Percentiles rank a stretch among this genome's conserved stretches.
Evolutionary conservation across 2,888 invertebrate genomes (phyloP).

Genomic region (Iselma pallidipennis): DNA sequence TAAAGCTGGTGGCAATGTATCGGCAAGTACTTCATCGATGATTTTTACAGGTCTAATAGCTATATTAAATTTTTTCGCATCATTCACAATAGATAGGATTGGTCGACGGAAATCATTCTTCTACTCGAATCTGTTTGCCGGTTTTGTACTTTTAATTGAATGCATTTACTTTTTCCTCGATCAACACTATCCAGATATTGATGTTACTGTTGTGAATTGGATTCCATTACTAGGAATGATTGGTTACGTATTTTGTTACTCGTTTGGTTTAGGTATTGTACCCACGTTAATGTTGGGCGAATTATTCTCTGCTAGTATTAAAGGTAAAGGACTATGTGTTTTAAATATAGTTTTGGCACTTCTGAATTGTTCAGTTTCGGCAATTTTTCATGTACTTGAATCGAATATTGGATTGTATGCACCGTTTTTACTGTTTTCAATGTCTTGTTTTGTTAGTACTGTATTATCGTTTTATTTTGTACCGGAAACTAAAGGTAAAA

Average conservation of each 20-base stretch:
- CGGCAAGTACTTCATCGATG: slow-evolving; percentile 40
- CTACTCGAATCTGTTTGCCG: slow-evolving; percentile 34
- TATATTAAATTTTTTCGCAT: slow-evolving; percentile 30
- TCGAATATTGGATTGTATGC: slow-evolving; percentile 41
- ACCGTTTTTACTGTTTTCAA: slow-evolving; percentile 44
- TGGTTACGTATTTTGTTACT: slow-evolving; percentile 36
- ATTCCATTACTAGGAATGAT: slow-evolving; percentile 46
- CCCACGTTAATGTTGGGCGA: slow-evolving; percentile 46
- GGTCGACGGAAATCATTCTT: slow-evolving; percentile 37
- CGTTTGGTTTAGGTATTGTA: slow-evolving; percentile 41
- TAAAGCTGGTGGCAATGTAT: slow-evolving; percentile 45
- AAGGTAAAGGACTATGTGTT: slow-evolving; percentile 41
- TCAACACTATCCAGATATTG: slow-evolving; percentile 27
- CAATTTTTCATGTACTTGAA: slow-evolving; percentile 44
- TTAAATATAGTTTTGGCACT: slow-evolving; percentile 39
- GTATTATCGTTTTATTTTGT: slow-evolving; percentile 42
- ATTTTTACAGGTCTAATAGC: slow-evolving; percentile 32
- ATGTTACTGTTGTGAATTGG: slow-evolving; percentile 38
- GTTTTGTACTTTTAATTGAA: slow-evolving; percentile 31
- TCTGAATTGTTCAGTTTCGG: slow-evolving; percentile 33
- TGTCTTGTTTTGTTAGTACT: slow-evolving; percentile 36
- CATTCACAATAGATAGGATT: slow-evolving; percentile 34
- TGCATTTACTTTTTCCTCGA: slow-evolving; percentile 40
- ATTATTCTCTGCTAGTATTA: slow-evolving; percentile 45
- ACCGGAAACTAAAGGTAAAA: slow-evolving; percentile 51